Evolutionary conservation across 2,888 invertebrate species (phyloP).

Genomic region (Ectemnius lituratus): DNA sequence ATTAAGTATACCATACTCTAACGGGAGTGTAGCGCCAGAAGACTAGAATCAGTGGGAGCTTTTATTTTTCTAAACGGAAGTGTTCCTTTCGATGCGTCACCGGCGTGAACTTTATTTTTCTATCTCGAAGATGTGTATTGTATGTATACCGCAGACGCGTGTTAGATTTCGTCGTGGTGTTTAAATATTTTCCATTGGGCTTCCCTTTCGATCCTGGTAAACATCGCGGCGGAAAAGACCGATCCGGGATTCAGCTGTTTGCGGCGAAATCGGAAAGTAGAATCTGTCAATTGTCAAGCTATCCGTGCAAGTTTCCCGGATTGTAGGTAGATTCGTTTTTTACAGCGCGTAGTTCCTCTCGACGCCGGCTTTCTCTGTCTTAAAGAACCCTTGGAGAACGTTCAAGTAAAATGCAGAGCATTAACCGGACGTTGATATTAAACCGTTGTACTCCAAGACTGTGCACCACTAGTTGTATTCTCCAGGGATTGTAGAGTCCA

Average conservation of each 20-base stretch:
- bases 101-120: conserved; percentile 46
- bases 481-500: no score
- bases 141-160: background rate
- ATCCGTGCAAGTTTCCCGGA: background rate
- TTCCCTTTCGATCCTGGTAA: conserved; percentile 41
- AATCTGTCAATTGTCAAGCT: background rate
- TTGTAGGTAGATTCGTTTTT: conserved; percentile 1
- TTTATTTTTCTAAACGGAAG: conserved; percentile 37
- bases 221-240: conserved; percentile 1
- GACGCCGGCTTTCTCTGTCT: no score
- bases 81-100: conserved; percentile 42
- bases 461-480: no score
- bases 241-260: background rate
- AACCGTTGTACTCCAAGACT: no score
- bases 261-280: conserved; percentile 4
- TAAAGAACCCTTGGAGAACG: background rate
- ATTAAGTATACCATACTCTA: background rate
- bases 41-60: conserved; percentile 1
- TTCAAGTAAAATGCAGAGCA: background rate
- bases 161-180: conserved; percentile 32
- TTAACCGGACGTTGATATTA: background rate
- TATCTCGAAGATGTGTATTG: conserved; percentile 16
- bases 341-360: no score
- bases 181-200: conserved; percentile 50
- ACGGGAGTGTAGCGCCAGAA: background rate